Percentiles rank a stretch among this genome's conserved stretches.
Conservation (phyloP, 2,888 invertebrate species). For the Linhomoeus sp. region DNA sequence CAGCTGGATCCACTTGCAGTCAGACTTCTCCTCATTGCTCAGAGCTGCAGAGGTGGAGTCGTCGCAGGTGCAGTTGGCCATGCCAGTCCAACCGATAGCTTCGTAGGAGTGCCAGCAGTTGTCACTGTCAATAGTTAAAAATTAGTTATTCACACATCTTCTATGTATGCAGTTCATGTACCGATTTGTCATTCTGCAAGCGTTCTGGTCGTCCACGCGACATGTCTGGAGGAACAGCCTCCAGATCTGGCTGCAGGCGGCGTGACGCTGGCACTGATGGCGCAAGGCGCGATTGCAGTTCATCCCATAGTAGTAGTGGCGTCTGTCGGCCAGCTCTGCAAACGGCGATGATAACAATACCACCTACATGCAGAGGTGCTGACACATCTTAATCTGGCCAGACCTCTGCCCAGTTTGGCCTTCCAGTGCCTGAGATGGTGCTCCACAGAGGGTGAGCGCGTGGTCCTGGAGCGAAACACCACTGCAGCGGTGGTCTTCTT, state of each 20-base stretch:
- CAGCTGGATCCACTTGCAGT: slow-evolving; percentile 25
- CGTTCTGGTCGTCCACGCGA: slow-evolving; percentile 20
- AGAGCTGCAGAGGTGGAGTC: too few relatives aligned
- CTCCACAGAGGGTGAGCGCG: neutral
- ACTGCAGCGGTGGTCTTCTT: too few relatives aligned
- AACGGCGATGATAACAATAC: too few relatives aligned
- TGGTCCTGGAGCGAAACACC: too few relatives aligned
- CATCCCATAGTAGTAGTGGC: too few relatives aligned
- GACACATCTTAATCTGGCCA: neutral
- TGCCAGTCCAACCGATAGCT: slow-evolving; percentile 23
- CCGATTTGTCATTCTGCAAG: slow-evolving; percentile 9
- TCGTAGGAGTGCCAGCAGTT: slow-evolving; percentile 25
- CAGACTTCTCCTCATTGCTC: slow-evolving; percentile 15
- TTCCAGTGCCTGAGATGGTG: neutral
- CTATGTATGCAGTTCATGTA: too few relatives aligned
- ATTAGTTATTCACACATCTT: too few relatives aligned
- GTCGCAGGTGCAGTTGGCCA: slow-evolving; percentile 19
- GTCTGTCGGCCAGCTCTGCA: too few relatives aligned
- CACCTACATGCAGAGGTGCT: too few relatives aligned
- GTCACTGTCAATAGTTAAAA: slow-evolving; percentile 11
- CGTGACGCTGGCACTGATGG: slow-evolving; percentile 19
- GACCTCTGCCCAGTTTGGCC: neutral
- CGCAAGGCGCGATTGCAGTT: slow-evolving; percentile 11
- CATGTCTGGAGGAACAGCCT: slow-evolving; percentile 19
- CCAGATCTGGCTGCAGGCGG: slow-evolving; percentile 22